A percentile compares a stretch with the other conserved stretches of the same genome.
Evolutionary conservation across 2,888 invertebrate genomes (phyloP).

Genomic region (Apocheima hispidaria): DNA sequence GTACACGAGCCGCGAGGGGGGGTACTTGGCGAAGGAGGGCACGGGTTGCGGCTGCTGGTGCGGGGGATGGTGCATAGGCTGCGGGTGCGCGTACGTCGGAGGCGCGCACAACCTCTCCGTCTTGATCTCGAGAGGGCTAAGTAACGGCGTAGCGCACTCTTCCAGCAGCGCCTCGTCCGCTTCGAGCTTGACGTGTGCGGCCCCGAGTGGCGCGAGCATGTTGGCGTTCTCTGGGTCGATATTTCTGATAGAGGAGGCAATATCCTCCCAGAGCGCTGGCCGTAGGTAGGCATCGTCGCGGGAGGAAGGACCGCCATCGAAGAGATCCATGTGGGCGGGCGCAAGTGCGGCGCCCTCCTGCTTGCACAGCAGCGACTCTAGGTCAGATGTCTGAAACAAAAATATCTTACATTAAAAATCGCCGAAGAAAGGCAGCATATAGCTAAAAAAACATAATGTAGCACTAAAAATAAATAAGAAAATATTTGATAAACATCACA

Average conservation of each 20-base stretch:
- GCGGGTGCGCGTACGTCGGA: constrained; percentile 77
- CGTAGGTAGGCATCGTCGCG: constrained; percentile 95
- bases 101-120: constrained; percentile 89
- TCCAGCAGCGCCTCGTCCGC: constrained; percentile 87
- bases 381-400: constrained; percentile 89
- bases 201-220: constrained; percentile 90
- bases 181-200: constrained; percentile 92
- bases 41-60: constrained; percentile 72
- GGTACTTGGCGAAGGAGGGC: constrained; percentile 76
- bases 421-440: neutral
- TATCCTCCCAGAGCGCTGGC: constrained; percentile 96
- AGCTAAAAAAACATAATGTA: no score
- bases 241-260: constrained; percentile 95
- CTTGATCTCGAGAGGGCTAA: constrained; percentile 93
- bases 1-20: constrained; percentile 87
- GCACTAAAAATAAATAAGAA: neutral
- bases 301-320: constrained; percentile 84
- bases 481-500: no score
- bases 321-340: constrained; percentile 87
- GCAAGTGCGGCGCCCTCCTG: constrained; percentile 89
- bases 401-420: neutral
- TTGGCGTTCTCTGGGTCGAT: constrained; percentile 96
- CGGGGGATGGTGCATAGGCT: constrained; percentile 65
- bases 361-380: constrained; percentile 92
- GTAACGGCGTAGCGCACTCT: constrained; percentile 88